Evolutionary conservation across 2,888 invertebrate genomes (phyloP), one percentile per base, ranked within the genome.

Genomic region (Eulithis testata): DNA sequence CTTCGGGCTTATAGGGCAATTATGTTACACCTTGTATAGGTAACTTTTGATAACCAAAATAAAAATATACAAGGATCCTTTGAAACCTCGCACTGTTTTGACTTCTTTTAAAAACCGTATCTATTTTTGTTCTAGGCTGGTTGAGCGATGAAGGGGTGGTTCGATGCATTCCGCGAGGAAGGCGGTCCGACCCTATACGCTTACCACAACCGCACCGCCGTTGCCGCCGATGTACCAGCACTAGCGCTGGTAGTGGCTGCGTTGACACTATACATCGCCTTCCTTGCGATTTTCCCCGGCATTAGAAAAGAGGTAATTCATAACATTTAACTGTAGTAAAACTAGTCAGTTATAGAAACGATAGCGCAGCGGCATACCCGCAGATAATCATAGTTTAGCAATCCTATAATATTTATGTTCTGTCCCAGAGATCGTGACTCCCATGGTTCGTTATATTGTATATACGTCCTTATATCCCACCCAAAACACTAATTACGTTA

Each of bases 131-230:
- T 21, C 21, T 21, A 92, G 92, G 91, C 87, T 88, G 88, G 91
- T 88, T 82, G 90, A 89, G 95, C 93, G 91, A 97, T 97, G 97
- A 97, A 95, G 95, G 98, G 98, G 93, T 98, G 98, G 98, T 98
- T 98, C 93, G 98, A 98, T 92, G 98, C 98, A 74, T 99, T 99
- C 94, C 97, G 99, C 87, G 96, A 96, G 94, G 97, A 98, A 94
- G 98, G 98, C 86, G 99, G 98, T 78, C 99, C 99, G 76, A 99
- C 99, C 79, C 95, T 98, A 74, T 99, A 99, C 94, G 97, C 96
- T 83, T 97, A 97, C 93, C 96, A 97, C 90, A 98, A 98, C 93
- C 95, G 99, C 79, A 99, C 99, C 47, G 97, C 99, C 43, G 99
- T 99, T 80, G 97, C 98, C 54, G 98, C 98, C 14, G 99, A 99